Base-by-base conservation (phyloP, 2,797 vertebrate species). In the Alectoris magna region DNA sequence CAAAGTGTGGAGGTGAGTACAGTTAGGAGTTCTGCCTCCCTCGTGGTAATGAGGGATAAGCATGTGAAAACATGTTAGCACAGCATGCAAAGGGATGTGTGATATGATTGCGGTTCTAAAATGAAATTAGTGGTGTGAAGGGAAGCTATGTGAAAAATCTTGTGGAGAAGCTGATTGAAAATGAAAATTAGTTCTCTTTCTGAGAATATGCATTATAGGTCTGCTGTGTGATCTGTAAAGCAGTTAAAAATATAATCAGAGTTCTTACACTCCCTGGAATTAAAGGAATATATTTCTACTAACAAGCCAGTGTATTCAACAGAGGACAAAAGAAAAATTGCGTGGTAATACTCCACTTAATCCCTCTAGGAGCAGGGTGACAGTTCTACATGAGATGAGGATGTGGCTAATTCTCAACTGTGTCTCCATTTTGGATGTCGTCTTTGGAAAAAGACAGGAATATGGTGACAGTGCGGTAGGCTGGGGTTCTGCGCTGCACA, bases 111-210 rank as follows among this genome's bases (percentile, higher is more conserved):
- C 78, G 84, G 75, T 41, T 97, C 97, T 96, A 96, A 96, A 96
- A 95, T 88, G 75, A 97, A 97, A 98, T 97, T 97, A 98, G 90
- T 93, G 59, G 84, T 95, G 94, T 95, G 94, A 97, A 96, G 76
- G 77, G 80, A 95, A 90, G 29, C 51, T 94, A 93, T 92, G 90
- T 91, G 97, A 97, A 97, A 97, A 97, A 88, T 96, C 97, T 71
- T 97, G 95, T 87, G 95, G 97, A 96, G 97, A 97, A 95, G 78
- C 36, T 96, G 96, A 98, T 96, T 97, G 96, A 95, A 98, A 97
- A 97, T 89, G 96, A 97, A 97, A 97, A 97, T 96, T 94, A 97
- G 64, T 78, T 91, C 60, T 87, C 80, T 96, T 96, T 97, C 90
- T 88, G 86, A 93, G 90, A 96, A 69, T n/a, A 87, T 0, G 3